These are phyloP conservation scores for Lepidurus arcticus DNA, from an alignment of 1,140 invertebrate species.

Conservation along the genomic window DNA sequence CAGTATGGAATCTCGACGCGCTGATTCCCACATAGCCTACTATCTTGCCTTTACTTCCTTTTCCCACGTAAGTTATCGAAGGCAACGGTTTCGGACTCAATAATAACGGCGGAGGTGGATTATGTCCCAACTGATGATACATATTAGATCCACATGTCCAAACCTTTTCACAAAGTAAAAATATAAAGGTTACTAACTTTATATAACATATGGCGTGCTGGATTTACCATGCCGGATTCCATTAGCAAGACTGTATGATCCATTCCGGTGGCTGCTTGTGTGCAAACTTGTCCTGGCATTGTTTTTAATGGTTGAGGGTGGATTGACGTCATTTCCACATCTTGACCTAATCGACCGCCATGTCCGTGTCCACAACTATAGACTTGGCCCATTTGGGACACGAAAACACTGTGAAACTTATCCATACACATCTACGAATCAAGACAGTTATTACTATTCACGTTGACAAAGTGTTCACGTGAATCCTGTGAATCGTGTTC, in stretches of 20 bases:
- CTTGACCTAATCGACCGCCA: conserved; percentile 61
- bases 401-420: conserved; percentile 66
- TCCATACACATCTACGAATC: conserved; percentile 53
- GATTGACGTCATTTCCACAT: conserved; percentile 53
- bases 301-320: conserved; percentile 51
- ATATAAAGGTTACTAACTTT: conserved; percentile 26
- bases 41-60: conserved; percentile 36
- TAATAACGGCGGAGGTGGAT: conserved; percentile 48
- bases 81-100: conserved; percentile 50
- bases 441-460: conserved; percentile 36
- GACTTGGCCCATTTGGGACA: conserved; percentile 52
- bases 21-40: conserved; percentile 49
- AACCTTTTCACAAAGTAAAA: conserved; percentile 46
- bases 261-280: conserved; percentile 46
- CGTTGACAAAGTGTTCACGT: conserved; percentile 31
- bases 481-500: too few relatives aligned
- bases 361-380: conserved; percentile 68
- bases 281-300: conserved; percentile 40
- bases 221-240: conserved; percentile 50
- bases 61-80: conserved; percentile 37
- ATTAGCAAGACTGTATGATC: conserved; percentile 63
- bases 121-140: conserved; percentile 57
- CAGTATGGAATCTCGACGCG: conserved; percentile 60
- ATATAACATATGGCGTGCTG: conserved; percentile 2
- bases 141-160: conserved; percentile 61